Percentiles rank a stretch among this genome's conserved stretches.
phyloP scores from a whole-genome alignment of 2,113 vertebrate species.

The Myotis lucifugus region DNA sequence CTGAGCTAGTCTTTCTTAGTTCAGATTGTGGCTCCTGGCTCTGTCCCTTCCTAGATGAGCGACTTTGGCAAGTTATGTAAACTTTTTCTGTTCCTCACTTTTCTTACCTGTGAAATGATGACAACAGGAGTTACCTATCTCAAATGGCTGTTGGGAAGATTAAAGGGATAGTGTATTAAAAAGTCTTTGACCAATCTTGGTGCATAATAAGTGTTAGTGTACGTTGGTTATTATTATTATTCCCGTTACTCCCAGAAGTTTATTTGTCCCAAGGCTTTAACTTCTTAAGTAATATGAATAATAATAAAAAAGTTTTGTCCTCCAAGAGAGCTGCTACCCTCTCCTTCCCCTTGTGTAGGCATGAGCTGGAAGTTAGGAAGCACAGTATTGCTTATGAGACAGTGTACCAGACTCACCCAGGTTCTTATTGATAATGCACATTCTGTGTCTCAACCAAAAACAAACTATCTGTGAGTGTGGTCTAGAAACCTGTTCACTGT shows the following conservation, averaged over 20 bases:
- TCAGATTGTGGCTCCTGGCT: neutral
- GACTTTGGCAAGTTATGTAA: neutral
- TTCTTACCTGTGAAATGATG: neutral
- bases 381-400: neutral
- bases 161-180: neutral
- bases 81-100: neutral
- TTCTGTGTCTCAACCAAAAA: neutral
- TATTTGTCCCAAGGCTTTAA: neutral
- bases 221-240: neutral
- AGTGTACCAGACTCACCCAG: neutral
- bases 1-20: neutral
- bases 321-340: neutral
- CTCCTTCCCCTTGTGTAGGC: neutral
- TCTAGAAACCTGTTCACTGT: neutral
- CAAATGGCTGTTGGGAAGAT: neutral
- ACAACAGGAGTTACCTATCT: neutral
- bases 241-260: neutral
- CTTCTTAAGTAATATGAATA: conserved; percentile 23
- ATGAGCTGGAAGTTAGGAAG: neutral
- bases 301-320: neutral
- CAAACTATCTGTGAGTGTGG: neutral
- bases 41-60: neutral
- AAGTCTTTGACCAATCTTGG: neutral
- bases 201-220: neutral
- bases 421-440: neutral